Base-by-base conservation (phyloP, 2,888 invertebrate species). In the Caenorhabditis macrosperma region DNA sequence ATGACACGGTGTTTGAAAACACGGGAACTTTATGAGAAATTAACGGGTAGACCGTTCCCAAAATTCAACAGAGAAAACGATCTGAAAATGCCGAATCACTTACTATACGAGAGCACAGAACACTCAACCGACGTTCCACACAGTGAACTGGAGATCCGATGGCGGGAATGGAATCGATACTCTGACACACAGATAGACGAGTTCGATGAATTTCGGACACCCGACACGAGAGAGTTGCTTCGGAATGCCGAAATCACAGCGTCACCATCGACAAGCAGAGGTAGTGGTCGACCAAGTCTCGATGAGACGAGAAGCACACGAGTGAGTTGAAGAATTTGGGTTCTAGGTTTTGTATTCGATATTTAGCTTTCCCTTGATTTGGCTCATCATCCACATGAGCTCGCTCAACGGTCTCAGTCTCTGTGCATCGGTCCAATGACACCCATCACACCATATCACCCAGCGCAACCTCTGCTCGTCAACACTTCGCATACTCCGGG, bases 371-470 rank as follows among this genome's bases (percentile, higher is more conserved):
- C 68, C 20, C 30, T 69, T 20, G 60, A 69, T 20, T 22, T 44
- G 35, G 55, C 41, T 3, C 52, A 60, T 24, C 67, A 57, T 28
- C 66, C 59, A 0, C 52, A 30, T 24, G 67, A 76, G n/a, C 24
- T 72, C n/a, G 48, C 63, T 10, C 72, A 72, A 57, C 46, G 72
- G 2, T 64, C 63, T 1, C 63, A 72, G 10, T 72, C 72, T 5
- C 28, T 72, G 28, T 57, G 48, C 6, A 30, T 72, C 6, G 72
- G 72, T 12, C 72, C 72, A 15, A 46, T 28, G 63, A 72, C 72
- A 6, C 72, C 72, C 1, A 26, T 35, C 1, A 48, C 63, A 17
- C 71, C 72, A 9, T 64, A 28, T 50, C 64, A 55, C 9, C 22
- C 57, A 17, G 20, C 30, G 0, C 46, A 24, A 10, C 72, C 72